phyloP scores from a whole-genome alignment of 2,113 vertebrate genomes.

The Isurus oxyrinchus region DNA sequence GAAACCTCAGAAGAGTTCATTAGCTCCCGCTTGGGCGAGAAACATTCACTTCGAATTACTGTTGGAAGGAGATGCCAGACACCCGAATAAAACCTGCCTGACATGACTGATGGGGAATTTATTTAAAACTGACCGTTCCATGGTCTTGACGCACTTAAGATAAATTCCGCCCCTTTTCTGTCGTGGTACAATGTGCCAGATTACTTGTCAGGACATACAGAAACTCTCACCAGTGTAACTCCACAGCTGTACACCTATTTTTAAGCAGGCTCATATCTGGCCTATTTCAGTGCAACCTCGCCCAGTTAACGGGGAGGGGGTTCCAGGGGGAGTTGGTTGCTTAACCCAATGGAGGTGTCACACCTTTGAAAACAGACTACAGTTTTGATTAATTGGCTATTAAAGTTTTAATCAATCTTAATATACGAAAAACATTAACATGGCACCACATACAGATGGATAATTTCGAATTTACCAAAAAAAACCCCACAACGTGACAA shows the following conservation, averaged over 20 bases:
- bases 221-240: neutral
- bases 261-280: neutral
- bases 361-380: neutral
- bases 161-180: neutral
- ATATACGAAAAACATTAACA: neutral
- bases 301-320: neutral
- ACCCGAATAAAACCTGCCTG: neutral
- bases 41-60: neutral
- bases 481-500: too few relatives aligned
- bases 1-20: neutral
- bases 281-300: neutral
- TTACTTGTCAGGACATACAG: neutral
- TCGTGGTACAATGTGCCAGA: neutral
- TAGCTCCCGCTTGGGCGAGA: neutral
- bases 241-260: neutral
- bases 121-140: neutral
- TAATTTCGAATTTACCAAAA: neutral
- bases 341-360: neutral
- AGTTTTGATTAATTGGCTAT: neutral
- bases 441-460: neutral
- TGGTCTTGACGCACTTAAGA: neutral
- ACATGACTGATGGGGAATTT: neutral
- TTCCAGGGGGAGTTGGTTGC: neutral
- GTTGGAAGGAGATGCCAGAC: neutral
- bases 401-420: neutral